Conservation (phyloP, 2,888 invertebrate genomes). For the Venustoraphidia nigricollis region DNA sequence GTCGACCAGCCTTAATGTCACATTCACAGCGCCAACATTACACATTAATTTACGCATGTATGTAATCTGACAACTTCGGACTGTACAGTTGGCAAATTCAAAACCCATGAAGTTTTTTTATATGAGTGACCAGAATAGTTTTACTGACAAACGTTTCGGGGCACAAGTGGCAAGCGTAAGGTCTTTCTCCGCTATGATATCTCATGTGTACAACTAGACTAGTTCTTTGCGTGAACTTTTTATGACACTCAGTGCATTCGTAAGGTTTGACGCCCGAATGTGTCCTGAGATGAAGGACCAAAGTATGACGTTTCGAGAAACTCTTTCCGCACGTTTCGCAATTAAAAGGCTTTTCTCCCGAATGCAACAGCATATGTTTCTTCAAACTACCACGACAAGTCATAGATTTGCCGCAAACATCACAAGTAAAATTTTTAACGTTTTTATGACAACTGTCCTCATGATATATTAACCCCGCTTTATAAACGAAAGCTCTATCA, state of each 20-base stretch:
- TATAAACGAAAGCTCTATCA: neutral
- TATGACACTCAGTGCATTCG: no score
- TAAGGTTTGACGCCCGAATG: no score
- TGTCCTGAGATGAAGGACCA: no score
- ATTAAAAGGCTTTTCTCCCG: constrained; percentile 17
- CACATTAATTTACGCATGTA: no score
- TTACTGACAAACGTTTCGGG: constrained; percentile 12
- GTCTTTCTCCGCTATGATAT: constrained; percentile 19
- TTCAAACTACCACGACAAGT: constrained; percentile 14
- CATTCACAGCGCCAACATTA: constrained; percentile 10
- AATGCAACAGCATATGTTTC: constrained; percentile 18
- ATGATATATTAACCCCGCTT: no score
- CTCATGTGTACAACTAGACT: constrained; percentile 17
- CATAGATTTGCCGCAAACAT: no score
- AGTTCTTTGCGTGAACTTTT: constrained; percentile 13
- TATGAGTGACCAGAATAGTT: constrained; percentile 33
- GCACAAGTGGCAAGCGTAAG: constrained; percentile 16
- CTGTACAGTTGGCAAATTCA: no score
- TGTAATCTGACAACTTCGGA: no score
- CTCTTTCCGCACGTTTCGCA: constrained; percentile 15
- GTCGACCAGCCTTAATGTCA: no score
- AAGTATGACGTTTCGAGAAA: no score
- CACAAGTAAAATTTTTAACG: no score
- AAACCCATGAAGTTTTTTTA: constrained; percentile 15
- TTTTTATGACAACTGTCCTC: no score